Percentiles rank a stretch among this genome's conserved stretches.
These are phyloP conservation scores for Hydrozoanthus gracilis DNA, from an alignment of 92 coral and sea anemone species.

Conservation along the genomic window DNA sequence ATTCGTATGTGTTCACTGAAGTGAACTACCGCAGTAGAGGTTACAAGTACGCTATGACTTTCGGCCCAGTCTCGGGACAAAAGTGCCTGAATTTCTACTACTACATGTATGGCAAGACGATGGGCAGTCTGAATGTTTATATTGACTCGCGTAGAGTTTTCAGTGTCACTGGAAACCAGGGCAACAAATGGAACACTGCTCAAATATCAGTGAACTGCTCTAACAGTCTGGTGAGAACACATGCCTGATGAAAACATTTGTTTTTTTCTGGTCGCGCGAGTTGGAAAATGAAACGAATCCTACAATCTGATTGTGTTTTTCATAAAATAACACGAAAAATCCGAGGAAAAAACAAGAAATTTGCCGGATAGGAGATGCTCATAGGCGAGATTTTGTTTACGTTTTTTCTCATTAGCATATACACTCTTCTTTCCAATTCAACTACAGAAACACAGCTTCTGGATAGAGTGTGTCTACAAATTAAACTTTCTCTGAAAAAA, in stretches of 20 bases:
- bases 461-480: no score
- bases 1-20: conserved; percentile 1
- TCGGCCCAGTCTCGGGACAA: conserved; percentile 21
- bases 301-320: no score
- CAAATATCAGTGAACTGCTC: conserved; percentile 12
- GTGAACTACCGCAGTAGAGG: not conserved
- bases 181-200: conserved; percentile 6
- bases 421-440: no score
- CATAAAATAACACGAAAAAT: no score
- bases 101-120: conserved; percentile 17
- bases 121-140: not conserved
- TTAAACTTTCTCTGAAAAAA: no score
- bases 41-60: not conserved
- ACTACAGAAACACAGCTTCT: no score
- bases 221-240: not conserved
- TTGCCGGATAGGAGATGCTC: no score
- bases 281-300: not conserved
- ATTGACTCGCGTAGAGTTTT: not conserved
- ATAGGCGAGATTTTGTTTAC: no score
- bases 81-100: conserved; percentile 13
- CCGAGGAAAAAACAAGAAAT: no score
- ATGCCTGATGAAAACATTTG: not conserved
- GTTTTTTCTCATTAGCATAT: no score
- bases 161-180: conserved; percentile 16
- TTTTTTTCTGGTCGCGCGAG: not conserved